phyloP scores from a whole-genome alignment of 2,888 invertebrate genomes.

The Alentia gelatinosa region DNA sequence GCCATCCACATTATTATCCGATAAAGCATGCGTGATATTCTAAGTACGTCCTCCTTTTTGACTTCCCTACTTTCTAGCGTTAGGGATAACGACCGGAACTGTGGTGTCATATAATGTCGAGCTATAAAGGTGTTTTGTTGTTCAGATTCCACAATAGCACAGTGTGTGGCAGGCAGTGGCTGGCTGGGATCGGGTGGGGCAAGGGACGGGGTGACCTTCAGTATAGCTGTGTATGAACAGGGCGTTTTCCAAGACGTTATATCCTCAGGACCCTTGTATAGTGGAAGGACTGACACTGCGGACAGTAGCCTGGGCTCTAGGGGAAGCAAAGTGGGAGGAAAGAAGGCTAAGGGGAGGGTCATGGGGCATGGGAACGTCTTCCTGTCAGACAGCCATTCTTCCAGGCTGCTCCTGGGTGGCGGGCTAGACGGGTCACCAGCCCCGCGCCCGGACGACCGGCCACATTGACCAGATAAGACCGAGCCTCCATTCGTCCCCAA shows the following conservation, averaged over 20 bases:
- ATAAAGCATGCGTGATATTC: not conserved
- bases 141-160: no score
- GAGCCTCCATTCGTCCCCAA: not conserved
- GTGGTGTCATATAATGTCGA: no score
- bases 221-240: not conserved
- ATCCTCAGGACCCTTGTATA: not conserved
- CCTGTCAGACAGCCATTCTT: slow-evolving; percentile 28
- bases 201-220: no score
- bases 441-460: not conserved
- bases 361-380: slow-evolving; percentile 24
- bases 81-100: not conserved
- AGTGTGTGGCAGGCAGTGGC: no score
- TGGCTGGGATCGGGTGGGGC: no score
- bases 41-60: not conserved
- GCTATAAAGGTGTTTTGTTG: no score
- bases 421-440: not conserved
- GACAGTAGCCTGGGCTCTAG: not conserved
- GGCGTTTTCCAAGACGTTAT: not conserved
- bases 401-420: not conserved
- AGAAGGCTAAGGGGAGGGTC: not conserved
- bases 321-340: not conserved
- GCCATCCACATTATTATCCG: not conserved
- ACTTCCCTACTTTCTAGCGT: not conserved
- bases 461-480: slow-evolving; percentile 7
- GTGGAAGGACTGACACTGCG: not conserved